A percentile compares a stretch with the other conserved stretches of the same genome.
Conservation (phyloP, 2,113 vertebrate genomes). For the Pangasianodon hypophthalmus region DNA sequence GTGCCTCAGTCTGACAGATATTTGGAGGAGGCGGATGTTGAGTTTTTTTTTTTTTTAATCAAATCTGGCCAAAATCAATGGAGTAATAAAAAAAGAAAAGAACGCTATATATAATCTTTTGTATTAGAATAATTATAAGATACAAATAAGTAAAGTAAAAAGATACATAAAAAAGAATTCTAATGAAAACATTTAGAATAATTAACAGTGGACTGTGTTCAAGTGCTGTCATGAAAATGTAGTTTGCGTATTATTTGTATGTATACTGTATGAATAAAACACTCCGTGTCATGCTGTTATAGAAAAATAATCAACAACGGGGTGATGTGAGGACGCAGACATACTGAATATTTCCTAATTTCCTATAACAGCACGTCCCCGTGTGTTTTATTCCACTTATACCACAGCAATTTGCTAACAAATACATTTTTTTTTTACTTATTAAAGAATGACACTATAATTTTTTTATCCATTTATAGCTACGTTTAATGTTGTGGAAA, state of each 20-base stretch:
- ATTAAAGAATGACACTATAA: too few relatives aligned
- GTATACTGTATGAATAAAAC: neutral
- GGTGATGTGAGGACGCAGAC: neutral
- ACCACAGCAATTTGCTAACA: neutral
- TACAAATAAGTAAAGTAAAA: neutral
- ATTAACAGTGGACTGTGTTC: neutral
- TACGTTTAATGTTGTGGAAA: neutral
- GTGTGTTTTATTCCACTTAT: neutral
- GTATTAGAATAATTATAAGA: too few relatives aligned
- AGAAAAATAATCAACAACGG: neutral
- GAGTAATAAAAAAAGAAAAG: neutral
- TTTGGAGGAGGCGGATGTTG: neutral
- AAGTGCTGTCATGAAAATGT: neutral
- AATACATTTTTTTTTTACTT: too few relatives aligned
- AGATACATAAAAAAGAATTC: neutral
- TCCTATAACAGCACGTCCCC: neutral
- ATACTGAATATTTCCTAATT: neutral
- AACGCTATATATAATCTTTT: too few relatives aligned
- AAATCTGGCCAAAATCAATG: neutral
- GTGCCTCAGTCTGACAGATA: neutral
- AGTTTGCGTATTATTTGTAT: neutral
- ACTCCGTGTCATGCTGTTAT: neutral
- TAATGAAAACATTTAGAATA: neutral
- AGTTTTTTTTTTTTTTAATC: neutral
- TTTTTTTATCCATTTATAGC: too few relatives aligned